Evolutionary conservation across 1,140 invertebrate species (phyloP), one percentile per base, ranked within the genome.

Genomic region (Uloborus diversus): DNA sequence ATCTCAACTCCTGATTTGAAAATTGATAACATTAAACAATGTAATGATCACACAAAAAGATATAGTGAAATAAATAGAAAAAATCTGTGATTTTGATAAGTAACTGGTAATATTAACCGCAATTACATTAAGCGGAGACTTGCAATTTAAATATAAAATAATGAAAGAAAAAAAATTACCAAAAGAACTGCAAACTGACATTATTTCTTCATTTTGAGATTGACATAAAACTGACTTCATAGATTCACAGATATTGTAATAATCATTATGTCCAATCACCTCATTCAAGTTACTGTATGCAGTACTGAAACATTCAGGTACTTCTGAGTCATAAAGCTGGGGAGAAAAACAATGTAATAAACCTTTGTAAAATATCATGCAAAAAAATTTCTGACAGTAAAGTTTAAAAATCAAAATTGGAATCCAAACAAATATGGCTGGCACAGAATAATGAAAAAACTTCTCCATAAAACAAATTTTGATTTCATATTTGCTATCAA

Each of bases 251-350:
- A 80, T n/a, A 9, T 56, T 13, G 47, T 37, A 71, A 0, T 65
- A 20, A 30, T 80, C 79, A 37, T 69, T 28, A 61, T 79, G 37
- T 20, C 69, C 68, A n/a, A n/a, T n/a, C n/a, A n/a, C n/a, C n/a
- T n/a, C n/a, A n/a, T n/a, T n/a, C n/a, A n/a, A n/a, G n/a, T n/a
- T n/a, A n/a, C n/a, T n/a, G n/a, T 20, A 35, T n/a, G 47, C 47
- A 65, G 32, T 65, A 23, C 37, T 35, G 20, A 53, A 79, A 25
- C 59, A 5, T 13, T 59, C 56, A 1, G 27, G 9, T 27, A 37
- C 42, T 23, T 79, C 64, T 56, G 64, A 56, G 35, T 1, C 32
- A 47, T 47, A 14, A 11, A 47, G 3, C 42, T 14, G 13, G 1
- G n/a, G 13, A 14, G 42, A 47, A 47, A 47, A 47, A 47, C 11